phyloP scores from a whole-genome alignment of 2,797 vertebrate species.

The Enteromius radiatus region DNA sequence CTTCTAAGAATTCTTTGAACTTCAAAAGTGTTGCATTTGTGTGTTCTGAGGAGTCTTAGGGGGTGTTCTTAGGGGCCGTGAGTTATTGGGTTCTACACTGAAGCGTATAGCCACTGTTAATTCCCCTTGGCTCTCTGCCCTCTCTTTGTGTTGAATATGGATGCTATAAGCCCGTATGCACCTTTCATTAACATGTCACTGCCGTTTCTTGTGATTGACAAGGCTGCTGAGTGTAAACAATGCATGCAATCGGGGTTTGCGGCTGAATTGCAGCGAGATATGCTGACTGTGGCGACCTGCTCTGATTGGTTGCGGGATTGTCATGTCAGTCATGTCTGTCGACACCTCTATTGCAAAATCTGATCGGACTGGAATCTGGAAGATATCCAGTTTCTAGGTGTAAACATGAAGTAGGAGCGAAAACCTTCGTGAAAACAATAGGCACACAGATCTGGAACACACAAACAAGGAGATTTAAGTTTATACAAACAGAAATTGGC shows the following conservation, averaged over 20 bases:
- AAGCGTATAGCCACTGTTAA: slow-evolving; percentile 64
- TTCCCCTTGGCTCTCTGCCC: slow-evolving; percentile 71
- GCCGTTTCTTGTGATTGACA: slow-evolving; percentile 23
- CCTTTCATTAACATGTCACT: slow-evolving; percentile 29
- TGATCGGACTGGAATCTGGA: slow-evolving; percentile 21
- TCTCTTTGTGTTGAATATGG: slow-evolving; percentile 53
- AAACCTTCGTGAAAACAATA: neutral
- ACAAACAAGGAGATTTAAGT: slow-evolving; percentile 11
- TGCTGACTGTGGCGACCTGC: slow-evolving; percentile 17
- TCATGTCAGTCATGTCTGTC: slow-evolving; percentile 16
- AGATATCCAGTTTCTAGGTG: slow-evolving; percentile 6
- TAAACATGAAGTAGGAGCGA: slow-evolving; percentile 11
- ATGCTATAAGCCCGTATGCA: slow-evolving; percentile 23
- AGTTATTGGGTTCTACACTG: slow-evolving; percentile 64
- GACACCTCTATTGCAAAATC: neutral
- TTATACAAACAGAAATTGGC: slow-evolving; percentile 3
- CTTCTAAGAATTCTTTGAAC: slow-evolving; percentile 43
- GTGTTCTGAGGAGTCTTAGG: slow-evolving; percentile 2
- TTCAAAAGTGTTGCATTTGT: slow-evolving; percentile 49
- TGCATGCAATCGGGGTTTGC: neutral
- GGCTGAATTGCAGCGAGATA: neutral
- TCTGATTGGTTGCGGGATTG: slow-evolving; percentile 19
- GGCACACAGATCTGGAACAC: neutral
- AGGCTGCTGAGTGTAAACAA: slow-evolving; percentile 37
- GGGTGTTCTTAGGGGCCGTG: slow-evolving; percentile 55